Base-by-base conservation (phyloP, 2,888 invertebrate genomes). In the Blastobasis lacticolella region DNA sequence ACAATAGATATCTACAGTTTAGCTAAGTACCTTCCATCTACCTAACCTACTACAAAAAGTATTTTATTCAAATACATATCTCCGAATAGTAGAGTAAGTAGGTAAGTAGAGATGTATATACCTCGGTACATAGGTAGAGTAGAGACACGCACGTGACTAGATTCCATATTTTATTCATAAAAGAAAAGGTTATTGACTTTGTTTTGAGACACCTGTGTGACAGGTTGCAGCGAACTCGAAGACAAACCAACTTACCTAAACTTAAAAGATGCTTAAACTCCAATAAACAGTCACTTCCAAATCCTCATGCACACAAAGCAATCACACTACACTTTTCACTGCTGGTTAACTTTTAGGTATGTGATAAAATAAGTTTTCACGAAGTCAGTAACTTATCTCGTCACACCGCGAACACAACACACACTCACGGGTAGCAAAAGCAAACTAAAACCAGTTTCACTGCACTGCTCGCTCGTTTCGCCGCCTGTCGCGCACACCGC, bases 131-230 rank as follows among this genome's bases (percentile, higher is more conserved):
- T 23, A 2, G 23, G 23, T 23, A 23, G 23, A 23, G 23, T 23
- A 23, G 23, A 23, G 23, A 23, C 23, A 23, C 23, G 23, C 23
- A 23, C 23, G 23, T 23, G 23, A 23, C 23, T 23, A 23, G 23
- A 23, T 23, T 23, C 23, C 23, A 23, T 38, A 64, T 64, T 61
- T 73, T 63, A 71, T 75, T 75, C 71, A 68, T 73, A 64, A 54
- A 45, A 54, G 37, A 53, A 62, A 71, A 81, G 84, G 84, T 84
- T 79, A 84, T 72, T 83, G 84, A 85, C 84, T 82, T 73, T 23
- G 23, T 23, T 23, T 64, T 53, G 69, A 81, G 83, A 84, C 86
- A 87, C 86, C 86, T 86, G 85, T 80, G 79, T 81, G 84, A 86
- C 86, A 86, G 84, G 85, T 85, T 85, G 82, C 73, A 77, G 59